Base-by-base conservation (phyloP, 2,888 invertebrate genomes). In the Dynastes hyllus region DNA sequence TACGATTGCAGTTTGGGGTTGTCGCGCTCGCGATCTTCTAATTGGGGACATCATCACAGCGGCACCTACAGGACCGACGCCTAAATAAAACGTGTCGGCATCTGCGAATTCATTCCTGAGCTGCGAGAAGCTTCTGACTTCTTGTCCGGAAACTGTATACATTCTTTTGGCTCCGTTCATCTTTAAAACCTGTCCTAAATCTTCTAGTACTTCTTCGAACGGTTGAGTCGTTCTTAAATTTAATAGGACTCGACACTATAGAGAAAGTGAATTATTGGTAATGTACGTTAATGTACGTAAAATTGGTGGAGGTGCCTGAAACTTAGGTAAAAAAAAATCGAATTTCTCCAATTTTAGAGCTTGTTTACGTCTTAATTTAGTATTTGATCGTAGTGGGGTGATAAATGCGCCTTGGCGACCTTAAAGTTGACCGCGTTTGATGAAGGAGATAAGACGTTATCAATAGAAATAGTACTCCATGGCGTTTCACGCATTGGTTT, bases 121-220 rank as follows among this genome's bases (percentile, higher is more conserved):
- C 86, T 98, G 98, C 0, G 97, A 97, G 88, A 97, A 98, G 88
- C 98, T 97, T 84, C 96, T 92, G 2, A 98, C 98, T 93, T 97
- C 96, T 91, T 96, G 97, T 51, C 97, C 96, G 51, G 95, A 94
- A 67, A 96, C 95, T 45, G 98, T 97, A 90, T 95, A 97, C 94
- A 97, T 96, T 88, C 95, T 92, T 88, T 96, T 95, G 82, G 96
- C 96, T 80, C 96, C 95, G 86, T 93, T 96, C 94, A 97, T 96
- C 91, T 96, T 97, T 82, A 98, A 91, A 67, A 97, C 96, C 90
- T 96, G 96, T 66, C 97, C 97, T 86, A 98, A 92, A 89, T 98
- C 98, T 88, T 95, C 95, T 78, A 98, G 91, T 50, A 98, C 96
- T 87, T 98, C 97, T 89, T 98, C 98, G 87, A 97, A 98, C 0